Percentiles rank a stretch among this genome's conserved stretches.
Conservation (phyloP, 1,140 invertebrate species). For the Zaprionus nigranus region DNA sequence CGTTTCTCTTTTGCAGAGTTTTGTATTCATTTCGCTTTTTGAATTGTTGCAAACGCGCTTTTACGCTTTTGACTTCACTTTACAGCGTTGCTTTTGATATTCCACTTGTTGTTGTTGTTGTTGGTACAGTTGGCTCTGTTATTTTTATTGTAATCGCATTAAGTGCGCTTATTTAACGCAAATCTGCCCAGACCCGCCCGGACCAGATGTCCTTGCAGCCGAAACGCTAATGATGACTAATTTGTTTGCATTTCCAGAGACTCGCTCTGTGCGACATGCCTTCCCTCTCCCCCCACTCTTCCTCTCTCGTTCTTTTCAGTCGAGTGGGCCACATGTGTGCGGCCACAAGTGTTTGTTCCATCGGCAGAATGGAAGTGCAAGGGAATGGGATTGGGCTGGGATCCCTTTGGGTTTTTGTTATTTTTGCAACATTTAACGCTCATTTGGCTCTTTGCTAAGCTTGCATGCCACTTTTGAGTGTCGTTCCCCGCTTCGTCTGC, state of each 20-base stretch:
- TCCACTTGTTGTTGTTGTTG: conserved; percentile 45
- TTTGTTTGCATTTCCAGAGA: conserved; percentile 74
- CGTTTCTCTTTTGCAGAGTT: neutral
- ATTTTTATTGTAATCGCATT: conserved; percentile 80
- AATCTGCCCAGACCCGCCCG: conserved; percentile 63
- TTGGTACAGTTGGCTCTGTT: conserved; percentile 46
- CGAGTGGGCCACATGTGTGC: conserved; percentile 70
- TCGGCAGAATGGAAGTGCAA: conserved; percentile 21
- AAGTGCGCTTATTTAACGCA: conserved; percentile 84
- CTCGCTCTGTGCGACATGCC: conserved; percentile 1
- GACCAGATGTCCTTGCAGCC: conserved; percentile 48
- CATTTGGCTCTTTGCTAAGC: conserved; percentile 78
- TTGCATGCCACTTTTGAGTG: conserved; percentile 59
- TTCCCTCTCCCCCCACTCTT: neutral
- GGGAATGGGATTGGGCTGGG: conserved; percentile 13
- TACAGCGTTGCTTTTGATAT: conserved; percentile 63
- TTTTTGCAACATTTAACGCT: conserved; percentile 82
- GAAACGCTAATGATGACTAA: conserved; percentile 81
- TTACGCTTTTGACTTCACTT: conserved; percentile 80
- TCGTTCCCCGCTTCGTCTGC: conserved; percentile 2
- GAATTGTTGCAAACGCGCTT: conserved; percentile 82
- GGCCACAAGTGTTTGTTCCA: conserved; percentile 73
- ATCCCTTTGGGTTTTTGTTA: conserved; percentile 59
- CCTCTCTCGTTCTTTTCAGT: conserved; percentile 9
- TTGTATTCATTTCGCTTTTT: conserved; percentile 14